Evolutionary conservation across 2,113 vertebrate genomes (phyloP), one percentile per base, ranked within the genome.

Genomic region (Sclerurus mexicanus): DNA sequence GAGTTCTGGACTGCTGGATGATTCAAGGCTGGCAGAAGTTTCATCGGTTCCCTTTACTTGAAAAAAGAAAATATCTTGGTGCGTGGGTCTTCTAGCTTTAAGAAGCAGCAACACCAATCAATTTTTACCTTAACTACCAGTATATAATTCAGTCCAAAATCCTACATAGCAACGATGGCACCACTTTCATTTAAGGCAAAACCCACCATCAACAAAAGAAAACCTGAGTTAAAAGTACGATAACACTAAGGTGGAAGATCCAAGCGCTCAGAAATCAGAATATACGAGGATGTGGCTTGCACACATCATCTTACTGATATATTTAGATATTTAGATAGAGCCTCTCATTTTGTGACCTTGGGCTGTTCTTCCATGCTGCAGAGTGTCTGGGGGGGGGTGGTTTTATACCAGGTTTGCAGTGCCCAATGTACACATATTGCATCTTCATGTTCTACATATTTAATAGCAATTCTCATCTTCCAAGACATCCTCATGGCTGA

Each of bases 401-500:
- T 44, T 96, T 93, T 47, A 63, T 22, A 91, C 4, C 14, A 71
- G 27, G 22, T 33, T 83, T 71, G 33, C 63, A 77, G 39, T 22
- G 59, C 59, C 60, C 59, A 59, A 52, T 39, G 42, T 50, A 14
- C 23, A 33, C 39, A 40, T 40, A 85, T 31, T 60, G 40, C 58
- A 86, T 89, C 90, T 89, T 81, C 84, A 72, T 20, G 39, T 95
- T 69, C 50, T 67, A 89, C 33, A 5, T 84, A 93, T 96, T 96
- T 97, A 97, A 96, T 93, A 95, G 71, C 83, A 66, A 52, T 82
- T 94, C 94, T 97, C 95, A 94, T 97, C 96, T 96, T 84, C 66
- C 86, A 87, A 66, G 53, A 95, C 94, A 95, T 89, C 96, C 96
- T 95, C 97, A 91, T 82, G 83, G 89, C 89, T 95, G 94, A 96